Evolutionary conservation across 2,797 vertebrate species (phyloP).

Genomic region (Arnoldichthys spilopterus): DNA sequence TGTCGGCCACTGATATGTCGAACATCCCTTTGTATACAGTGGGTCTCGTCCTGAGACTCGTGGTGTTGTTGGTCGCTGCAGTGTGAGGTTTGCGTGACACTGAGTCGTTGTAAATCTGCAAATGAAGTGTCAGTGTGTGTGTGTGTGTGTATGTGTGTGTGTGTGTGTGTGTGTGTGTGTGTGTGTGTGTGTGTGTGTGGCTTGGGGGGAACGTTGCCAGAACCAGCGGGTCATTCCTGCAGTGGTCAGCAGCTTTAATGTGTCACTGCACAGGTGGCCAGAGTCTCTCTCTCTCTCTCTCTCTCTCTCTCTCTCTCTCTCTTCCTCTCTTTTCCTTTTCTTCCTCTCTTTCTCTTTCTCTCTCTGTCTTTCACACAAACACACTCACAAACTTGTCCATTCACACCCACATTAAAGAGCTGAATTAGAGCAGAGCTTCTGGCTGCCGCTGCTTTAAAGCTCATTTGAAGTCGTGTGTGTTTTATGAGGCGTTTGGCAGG

Average conservation of each 20-base stretch:
- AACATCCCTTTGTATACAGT: too few species aligned
- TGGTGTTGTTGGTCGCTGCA: neutral
- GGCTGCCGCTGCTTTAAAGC: conserved; percentile 17
- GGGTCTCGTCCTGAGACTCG: neutral
- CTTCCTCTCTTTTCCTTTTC: neutral
- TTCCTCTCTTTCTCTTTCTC: neutral
- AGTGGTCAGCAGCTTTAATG: conserved; percentile 38
- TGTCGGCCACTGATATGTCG: too few species aligned
- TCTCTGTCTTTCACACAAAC: neutral
- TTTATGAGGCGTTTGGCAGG: conserved; percentile 24
- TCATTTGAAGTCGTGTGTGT: conserved; percentile 25
- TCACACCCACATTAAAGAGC: conserved; percentile 28
- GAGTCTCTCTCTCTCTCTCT: too few species aligned
- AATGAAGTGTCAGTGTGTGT: conserved; percentile 15
- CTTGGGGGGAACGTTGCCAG: neutral
- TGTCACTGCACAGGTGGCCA: conserved; percentile 37
- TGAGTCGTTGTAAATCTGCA: conserved; percentile 17
- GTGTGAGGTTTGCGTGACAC: conserved; percentile 30
- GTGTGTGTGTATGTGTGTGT: neutral
- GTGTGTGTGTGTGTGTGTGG: neutral
- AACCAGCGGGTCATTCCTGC: conserved; percentile 13
- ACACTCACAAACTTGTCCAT: conserved; percentile 35
- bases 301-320: neutral
- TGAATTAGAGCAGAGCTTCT: conserved; percentile 14
- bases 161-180: conserved; percentile 1